Base-by-base conservation (phyloP, 2,113 vertebrate genomes). In the Lynx canadensis region DNA sequence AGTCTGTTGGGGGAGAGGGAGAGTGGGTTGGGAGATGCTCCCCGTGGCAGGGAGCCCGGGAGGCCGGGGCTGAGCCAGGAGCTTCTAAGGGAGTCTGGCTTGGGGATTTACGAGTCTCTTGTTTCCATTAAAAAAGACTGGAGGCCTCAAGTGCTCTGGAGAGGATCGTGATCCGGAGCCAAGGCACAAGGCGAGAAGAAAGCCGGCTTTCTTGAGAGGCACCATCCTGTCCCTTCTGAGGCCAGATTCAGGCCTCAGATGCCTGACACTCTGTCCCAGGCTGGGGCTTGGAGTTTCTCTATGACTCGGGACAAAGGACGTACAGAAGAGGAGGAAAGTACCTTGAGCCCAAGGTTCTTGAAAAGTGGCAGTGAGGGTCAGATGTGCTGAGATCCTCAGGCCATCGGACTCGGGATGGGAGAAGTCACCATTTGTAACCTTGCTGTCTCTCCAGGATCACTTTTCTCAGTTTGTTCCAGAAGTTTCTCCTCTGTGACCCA, bases 41-140 rank as follows among this genome's bases (percentile, higher is more conserved):
- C 94, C 90, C 11, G 0, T 96, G 97, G 97, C 97, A 91, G 66
- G 41, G 68, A 93, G 97, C 98, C 98, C 94, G 14, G 95, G 88
- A 95, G 80, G 55, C 11, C 0, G 79, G 68, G 4, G 29, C 88
- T 27, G 92, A 90, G 96, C 96, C 96, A 96, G 89, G 66, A 97
- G 92, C 96, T 98, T 97, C 97, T 90, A 96, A 96, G n/a, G 78
- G 92, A 96, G 88, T 98, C 97, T 97, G 98, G 96, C 92, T 82
- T 82, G 18, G 81, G 93, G 97, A 91, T 98, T 97, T 98, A 98
- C 15, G 1, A 97, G 97, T 95, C 96, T 96, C 97, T 97, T 96
- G 81, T 93, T 98, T 93, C 97, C 85, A 92, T 96, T 98, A 50
- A 93, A 83, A 97, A 95, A 86, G 81, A 74, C 80, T 68, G 76